Evolutionary conservation across 2,797 vertebrate species (phyloP), one percentile per base, ranked within the genome.

Genomic region (Pitangus sulphuratus): DNA sequence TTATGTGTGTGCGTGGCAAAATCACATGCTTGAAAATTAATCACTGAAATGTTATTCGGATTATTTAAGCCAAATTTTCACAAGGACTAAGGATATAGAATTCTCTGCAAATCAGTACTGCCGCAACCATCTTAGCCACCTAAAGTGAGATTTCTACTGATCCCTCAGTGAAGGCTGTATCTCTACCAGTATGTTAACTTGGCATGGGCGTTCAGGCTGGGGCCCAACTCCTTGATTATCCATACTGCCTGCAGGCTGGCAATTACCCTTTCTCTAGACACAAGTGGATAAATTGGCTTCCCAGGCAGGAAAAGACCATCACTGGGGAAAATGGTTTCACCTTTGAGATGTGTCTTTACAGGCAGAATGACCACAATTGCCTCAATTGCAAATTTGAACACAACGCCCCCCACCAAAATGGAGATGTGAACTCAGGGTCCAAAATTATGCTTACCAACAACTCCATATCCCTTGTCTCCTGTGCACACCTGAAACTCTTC

Each of bases 381-480:
- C 79, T 71, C 0, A 0, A 50, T 15, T 56, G 22, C 12, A 47
- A 75, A 88, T 50, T 14, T 57, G 37, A 84, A 21, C 28, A 86
- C 37, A 78, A 12, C 12, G 78, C 17, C 16, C 18, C 15, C 0
- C 1, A 19, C 0, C 2, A 51, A 60, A 71, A 50, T 12, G 4
- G 54, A 18, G 30, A 24, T 7, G 1, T 35, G 53, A 88, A 50
- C 7, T 60, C 4, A 1, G 37, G 6, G 25, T 78, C 17, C 45
- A 74, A 84, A 88, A 57, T 39, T 16, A 8, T 39, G 30, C 12
- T 84, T 53, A n/a, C 28, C 37, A n/a, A 7, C 11, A 75, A 6
- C 10, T 77, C 10, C 26, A 0, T 39, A 20, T 57, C 85, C 45
- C 53, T 56, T 6, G 26, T 39, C 30, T 84, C 35, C 72, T 54